Percentiles rank a stretch among this genome's conserved stretches.
phyloP scores from a whole-genome alignment of 1,140 invertebrate species.

The Caenorhabditis inopinata region DNA sequence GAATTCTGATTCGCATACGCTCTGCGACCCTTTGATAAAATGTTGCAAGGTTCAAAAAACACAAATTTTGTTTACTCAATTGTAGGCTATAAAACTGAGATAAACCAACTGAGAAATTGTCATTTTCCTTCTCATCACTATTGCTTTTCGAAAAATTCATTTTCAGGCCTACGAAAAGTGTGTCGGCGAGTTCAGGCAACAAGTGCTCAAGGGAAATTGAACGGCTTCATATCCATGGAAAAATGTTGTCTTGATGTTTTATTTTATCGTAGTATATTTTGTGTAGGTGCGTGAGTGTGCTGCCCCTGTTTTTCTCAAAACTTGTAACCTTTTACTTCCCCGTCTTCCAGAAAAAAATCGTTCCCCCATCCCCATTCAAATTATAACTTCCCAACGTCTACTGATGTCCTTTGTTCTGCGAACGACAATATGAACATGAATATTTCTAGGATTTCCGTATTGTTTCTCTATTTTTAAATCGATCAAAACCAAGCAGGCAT shows the following conservation, averaged over 20 bases:
- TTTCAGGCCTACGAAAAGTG: slow-evolving; percentile 32
- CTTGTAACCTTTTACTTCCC: neutral
- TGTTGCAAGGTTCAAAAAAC: too few relatives aligned
- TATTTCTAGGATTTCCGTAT: neutral
- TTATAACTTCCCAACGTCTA: too few relatives aligned
- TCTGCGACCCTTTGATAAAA: too few relatives aligned
- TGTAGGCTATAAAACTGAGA: too few relatives aligned
- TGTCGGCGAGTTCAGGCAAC: slow-evolving; percentile 35
- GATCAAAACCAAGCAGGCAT: neutral
- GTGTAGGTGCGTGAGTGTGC: neutral
- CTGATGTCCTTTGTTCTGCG: slow-evolving; percentile 1
- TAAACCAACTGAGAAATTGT: too few relatives aligned
- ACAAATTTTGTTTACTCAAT: too few relatives aligned
- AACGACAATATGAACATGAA: slow-evolving; percentile 21
- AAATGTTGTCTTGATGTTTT: neutral
- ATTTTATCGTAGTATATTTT: neutral
- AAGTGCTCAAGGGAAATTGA: slow-evolving; percentile 42
- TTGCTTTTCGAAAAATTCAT: too few relatives aligned
- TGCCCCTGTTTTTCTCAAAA: neutral
- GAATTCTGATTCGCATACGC: too few relatives aligned
- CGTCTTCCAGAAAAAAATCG: neutral
- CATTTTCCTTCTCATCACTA: too few relatives aligned
- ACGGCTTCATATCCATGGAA: neutral
- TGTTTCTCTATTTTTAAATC: neutral
- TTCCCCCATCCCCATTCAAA: neutral